A percentile compares a stretch with the other conserved stretches of the same genome.
Conservation (phyloP, 2,888 invertebrate genomes). For the Cephus rjabovi region DNA sequence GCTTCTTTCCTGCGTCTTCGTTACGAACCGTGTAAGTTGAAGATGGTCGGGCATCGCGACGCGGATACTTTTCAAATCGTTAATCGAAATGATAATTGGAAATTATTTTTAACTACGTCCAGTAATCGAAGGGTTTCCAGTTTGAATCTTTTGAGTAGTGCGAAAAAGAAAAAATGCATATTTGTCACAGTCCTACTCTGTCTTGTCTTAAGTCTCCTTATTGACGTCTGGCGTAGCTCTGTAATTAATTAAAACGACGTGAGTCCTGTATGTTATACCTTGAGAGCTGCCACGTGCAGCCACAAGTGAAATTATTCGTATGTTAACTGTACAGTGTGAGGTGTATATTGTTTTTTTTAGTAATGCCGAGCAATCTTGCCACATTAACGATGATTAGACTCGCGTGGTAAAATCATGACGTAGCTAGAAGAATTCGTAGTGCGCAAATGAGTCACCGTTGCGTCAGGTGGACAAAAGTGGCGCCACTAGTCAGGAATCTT, state of each 20-base stretch:
- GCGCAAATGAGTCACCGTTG: background rate
- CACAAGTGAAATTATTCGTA: slow-evolving; percentile 49
- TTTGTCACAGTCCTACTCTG: background rate
- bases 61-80: background rate
- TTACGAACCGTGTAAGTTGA: background rate
- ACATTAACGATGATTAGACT: background rate
- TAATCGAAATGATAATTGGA: background rate
- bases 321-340: slow-evolving; percentile 52
- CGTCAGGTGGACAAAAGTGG: background rate
- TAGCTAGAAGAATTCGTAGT: background rate
- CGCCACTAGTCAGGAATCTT: background rate
- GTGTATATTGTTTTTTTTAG: slow-evolving; percentile 35
- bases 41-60: background rate
- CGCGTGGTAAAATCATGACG: background rate
- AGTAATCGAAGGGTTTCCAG: background rate
- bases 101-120: background rate
- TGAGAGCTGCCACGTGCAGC: slow-evolving; percentile 28
- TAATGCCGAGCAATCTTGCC: slow-evolving; percentile 36
- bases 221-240: background rate
- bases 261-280: background rate
- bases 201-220: background rate
- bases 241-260: background rate
- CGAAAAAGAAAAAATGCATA: background rate
- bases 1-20: slow-evolving; percentile 14
- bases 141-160: background rate